Evolutionary conservation across 2,888 invertebrate genomes (phyloP).

Genomic region (Trichogramma evanescens): DNA sequence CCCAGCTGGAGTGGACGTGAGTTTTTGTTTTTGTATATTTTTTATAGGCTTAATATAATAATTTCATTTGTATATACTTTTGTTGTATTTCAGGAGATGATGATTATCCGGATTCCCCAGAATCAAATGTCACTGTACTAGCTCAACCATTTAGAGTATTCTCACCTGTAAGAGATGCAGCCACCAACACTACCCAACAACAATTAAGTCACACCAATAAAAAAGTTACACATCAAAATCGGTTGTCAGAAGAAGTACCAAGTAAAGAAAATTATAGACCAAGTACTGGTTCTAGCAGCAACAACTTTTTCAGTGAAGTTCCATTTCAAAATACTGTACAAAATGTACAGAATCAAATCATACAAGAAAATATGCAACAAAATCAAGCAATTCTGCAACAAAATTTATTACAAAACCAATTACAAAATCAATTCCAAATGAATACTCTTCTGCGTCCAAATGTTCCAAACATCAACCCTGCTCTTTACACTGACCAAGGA

Average conservation of each 20-base stretch:
- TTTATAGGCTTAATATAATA: neutral
- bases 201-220: slow-evolving; percentile 27
- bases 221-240: slow-evolving; percentile 31
- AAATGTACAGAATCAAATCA: slow-evolving; percentile 45
- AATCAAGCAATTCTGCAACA: slow-evolving; percentile 35
- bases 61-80: neutral
- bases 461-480: slow-evolving; percentile 23
- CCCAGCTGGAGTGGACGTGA: slow-evolving; percentile 40
- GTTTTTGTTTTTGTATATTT: slow-evolving; percentile 4
- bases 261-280: slow-evolving; percentile 29
- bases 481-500: slow-evolving; percentile 18
- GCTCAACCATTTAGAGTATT: slow-evolving; percentile 38
- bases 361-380: slow-evolving; percentile 45
- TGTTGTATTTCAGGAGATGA: slow-evolving; percentile 29
- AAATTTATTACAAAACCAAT: slow-evolving; percentile 32
- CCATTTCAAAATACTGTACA: slow-evolving; percentile 43
- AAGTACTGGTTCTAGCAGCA: slow-evolving; percentile 29
- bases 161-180: slow-evolving; percentile 42
- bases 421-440: slow-evolving; percentile 27
- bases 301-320: slow-evolving; percentile 37
- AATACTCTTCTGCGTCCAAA: slow-evolving; percentile 28
- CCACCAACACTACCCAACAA: slow-evolving; percentile 39
- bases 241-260: slow-evolving; percentile 31
- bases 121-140: slow-evolving; percentile 44
- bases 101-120: slow-evolving; percentile 44